Evolutionary conservation across 1,140 invertebrate species (phyloP).

Genomic region (Paraescarpia echinospica): DNA sequence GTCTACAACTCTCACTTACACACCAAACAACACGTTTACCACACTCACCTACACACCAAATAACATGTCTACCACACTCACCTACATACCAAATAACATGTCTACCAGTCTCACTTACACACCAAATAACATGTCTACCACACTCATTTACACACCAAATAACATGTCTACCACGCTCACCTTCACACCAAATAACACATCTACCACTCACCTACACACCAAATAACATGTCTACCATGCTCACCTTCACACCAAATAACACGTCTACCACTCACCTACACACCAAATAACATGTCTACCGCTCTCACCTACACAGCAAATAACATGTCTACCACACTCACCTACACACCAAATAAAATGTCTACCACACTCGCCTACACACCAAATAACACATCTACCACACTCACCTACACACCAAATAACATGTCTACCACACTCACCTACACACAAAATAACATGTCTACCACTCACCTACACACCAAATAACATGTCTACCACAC

Average conservation of each 20-base stretch:
- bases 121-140: not conserved
- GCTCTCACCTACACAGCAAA: too few relatives aligned
- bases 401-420: too few relatives aligned
- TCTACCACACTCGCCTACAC: too few relatives aligned
- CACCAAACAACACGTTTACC: not conserved
- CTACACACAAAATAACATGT: too few relatives aligned
- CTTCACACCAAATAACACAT: not conserved
- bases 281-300: constrained; percentile 14
- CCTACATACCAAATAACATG: not conserved
- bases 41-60: not conserved
- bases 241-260: too few relatives aligned
- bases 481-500: not conserved
- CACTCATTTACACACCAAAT: not conserved
- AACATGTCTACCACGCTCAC: not conserved
- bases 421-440: too few relatives aligned
- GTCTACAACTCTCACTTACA: not conserved
- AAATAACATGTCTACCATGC: too few relatives aligned
- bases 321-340: too few relatives aligned
- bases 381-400: too few relatives aligned
- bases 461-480: too few relatives aligned
- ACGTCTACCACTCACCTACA: too few relatives aligned
- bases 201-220: not conserved
- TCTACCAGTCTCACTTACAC: not conserved
- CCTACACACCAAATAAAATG: too few relatives aligned
- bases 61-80: not conserved